Evolutionary conservation across 2,888 invertebrate genomes (phyloP).

Genomic region (Acrocera orbiculus): DNA sequence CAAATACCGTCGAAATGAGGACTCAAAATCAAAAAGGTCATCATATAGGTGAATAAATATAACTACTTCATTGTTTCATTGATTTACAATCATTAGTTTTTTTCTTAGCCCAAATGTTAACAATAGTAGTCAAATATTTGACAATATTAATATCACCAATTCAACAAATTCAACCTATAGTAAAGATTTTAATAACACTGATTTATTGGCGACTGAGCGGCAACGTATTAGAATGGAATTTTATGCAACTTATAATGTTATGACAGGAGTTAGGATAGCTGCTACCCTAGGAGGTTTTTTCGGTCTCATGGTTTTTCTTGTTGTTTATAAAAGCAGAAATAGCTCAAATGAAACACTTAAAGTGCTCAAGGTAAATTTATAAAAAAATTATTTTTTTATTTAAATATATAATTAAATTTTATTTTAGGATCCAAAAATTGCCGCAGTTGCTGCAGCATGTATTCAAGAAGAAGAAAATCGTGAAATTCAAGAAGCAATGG

Average conservation of each 20-base stretch:
- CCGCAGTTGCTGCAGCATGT: constrained; percentile 60
- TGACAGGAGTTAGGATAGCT: constrained; percentile 85
- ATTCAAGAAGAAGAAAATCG: constrained; percentile 58
- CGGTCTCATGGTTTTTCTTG: constrained; percentile 76
- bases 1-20: constrained; percentile 13
- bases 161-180: constrained; percentile 5
- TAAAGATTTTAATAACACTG: constrained; percentile 12
- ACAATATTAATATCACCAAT: constrained; percentile 6
- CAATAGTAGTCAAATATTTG: constrained; percentile 9
- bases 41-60: constrained; percentile 5
- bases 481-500: constrained; percentile 54
- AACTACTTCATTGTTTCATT: too few species aligned
- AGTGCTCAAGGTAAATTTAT: constrained; percentile 35
- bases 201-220: constrained; percentile 34
- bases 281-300: constrained; percentile 83
- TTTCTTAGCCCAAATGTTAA: neutral
- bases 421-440: constrained; percentile 53
- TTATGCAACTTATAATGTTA: constrained; percentile 81
- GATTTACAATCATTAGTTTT: neutral
- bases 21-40: constrained; percentile 12
- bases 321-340: constrained; percentile 77
- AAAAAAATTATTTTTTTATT: neutral
- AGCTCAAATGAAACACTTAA: constrained; percentile 55
- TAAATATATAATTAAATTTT: neutral
- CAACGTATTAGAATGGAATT: constrained; percentile 62